Evolutionary conservation across 2,797 vertebrate species (phyloP).

Genomic region (Enteromius paludinosus): DNA sequence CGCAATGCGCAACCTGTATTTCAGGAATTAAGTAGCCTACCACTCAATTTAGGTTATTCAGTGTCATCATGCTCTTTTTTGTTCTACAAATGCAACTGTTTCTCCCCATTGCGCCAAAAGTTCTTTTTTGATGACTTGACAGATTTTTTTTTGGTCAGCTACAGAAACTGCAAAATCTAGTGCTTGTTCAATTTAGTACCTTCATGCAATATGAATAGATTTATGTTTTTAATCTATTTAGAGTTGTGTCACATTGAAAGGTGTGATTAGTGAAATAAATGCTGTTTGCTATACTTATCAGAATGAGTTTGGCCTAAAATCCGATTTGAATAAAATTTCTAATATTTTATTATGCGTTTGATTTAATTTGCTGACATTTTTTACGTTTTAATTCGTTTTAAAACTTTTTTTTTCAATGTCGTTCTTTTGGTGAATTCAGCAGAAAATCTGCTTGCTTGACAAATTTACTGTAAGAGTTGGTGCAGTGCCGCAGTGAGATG

Average conservation of each 20-base stretch:
- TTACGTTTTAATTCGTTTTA: background rate
- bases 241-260: background rate
- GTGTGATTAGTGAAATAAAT: background rate
- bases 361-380: background rate
- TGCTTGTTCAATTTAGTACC: background rate
- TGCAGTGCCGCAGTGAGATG: constrained; percentile 78
- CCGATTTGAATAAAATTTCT: background rate
- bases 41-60: constrained; percentile 18
- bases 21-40: constrained; percentile 13
- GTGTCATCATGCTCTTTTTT: background rate
- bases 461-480: constrained; percentile 80
- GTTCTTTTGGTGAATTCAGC: constrained; percentile 75
- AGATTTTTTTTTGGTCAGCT: background rate
- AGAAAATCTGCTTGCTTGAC: constrained; percentile 80
- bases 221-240: background rate
- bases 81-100: background rate
- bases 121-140: constrained; percentile 24
- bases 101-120: background rate
- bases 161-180: background rate
- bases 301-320: background rate
- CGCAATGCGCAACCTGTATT: constrained; percentile 59
- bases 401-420: constrained; percentile 17
- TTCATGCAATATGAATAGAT: background rate
- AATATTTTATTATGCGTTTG: background rate
- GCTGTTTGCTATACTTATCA: background rate